Percentiles rank a stretch among this genome's conserved stretches.
Evolutionary conservation across 2,113 vertebrate species (phyloP).

Genomic region (Carettochelys insculpta): DNA sequence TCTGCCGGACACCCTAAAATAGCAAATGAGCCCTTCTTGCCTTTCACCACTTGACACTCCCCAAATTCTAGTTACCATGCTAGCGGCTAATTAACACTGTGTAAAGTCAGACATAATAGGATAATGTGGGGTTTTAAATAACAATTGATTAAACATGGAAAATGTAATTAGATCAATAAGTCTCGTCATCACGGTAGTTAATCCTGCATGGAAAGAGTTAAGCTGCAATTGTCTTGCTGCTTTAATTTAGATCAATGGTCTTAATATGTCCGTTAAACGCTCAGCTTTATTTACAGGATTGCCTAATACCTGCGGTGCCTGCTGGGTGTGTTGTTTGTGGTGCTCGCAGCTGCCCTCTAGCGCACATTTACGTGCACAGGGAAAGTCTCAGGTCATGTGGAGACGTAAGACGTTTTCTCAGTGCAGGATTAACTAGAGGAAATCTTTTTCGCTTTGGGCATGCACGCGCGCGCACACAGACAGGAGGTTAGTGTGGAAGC

Average conservation of each 20-base stretch:
- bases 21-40: not conserved
- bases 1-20: not conserved
- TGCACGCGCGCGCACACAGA: not conserved
- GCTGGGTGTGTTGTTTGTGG: not conserved
- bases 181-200: not conserved
- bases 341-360: not conserved
- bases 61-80: not conserved
- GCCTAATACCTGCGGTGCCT: not conserved
- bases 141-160: not conserved
- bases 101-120: not conserved
- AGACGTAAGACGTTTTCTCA: not conserved
- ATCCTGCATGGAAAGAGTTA: slow-evolving; percentile 9
- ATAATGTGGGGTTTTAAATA: not conserved
- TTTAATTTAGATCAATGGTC: slow-evolving; percentile 40
- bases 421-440: not conserved
- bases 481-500: not conserved
- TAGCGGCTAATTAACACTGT: not conserved
- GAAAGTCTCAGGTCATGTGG: not conserved
- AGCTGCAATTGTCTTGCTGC: not conserved
- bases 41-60: not conserved
- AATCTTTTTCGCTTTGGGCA: not conserved
- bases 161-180: not conserved
- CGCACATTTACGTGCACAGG: not conserved
- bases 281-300: not conserved
- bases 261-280: not conserved